Conservation (phyloP, 2,797 vertebrate genomes). For the Mormyrops attenuatus region DNA sequence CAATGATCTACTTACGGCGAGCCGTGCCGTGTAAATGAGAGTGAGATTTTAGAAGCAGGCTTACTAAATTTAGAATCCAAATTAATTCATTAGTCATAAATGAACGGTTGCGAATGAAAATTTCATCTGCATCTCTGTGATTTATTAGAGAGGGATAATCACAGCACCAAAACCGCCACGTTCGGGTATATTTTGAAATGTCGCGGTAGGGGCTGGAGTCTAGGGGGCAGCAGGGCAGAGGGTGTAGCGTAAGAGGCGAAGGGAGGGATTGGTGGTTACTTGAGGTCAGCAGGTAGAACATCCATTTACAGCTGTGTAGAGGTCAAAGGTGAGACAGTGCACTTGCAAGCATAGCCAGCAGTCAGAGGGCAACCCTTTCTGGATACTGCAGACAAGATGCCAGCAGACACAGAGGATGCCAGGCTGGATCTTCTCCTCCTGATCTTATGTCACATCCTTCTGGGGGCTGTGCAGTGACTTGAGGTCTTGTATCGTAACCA, state of each 20-base stretch:
- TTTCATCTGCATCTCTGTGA: background rate
- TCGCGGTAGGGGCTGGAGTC: constrained; percentile 24
- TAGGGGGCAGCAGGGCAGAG: background rate
- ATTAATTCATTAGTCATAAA: constrained; percentile 10
- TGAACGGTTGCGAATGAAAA: background rate
- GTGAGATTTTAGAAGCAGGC: constrained; percentile 1
- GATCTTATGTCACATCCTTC: background rate
- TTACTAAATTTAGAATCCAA: constrained; percentile 13
- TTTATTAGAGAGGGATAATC: background rate
- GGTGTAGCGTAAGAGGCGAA: background rate
- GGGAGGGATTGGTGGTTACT: background rate
- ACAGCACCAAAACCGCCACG: background rate
- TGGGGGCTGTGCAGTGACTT: background rate
- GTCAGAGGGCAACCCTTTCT: background rate
- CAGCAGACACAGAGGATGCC: background rate
- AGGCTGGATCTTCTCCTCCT: background rate
- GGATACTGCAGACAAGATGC: background rate
- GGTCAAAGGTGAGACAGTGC: background rate
- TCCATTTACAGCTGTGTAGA: background rate
- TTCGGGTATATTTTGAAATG: constrained; percentile 38
- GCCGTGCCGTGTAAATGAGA: constrained; percentile 7
- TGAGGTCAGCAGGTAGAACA: background rate
- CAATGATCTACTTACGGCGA: background rate
- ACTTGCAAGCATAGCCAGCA: background rate
- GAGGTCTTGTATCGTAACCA: background rate